A percentile compares a stretch with the other conserved stretches of the same genome.
These are phyloP conservation scores for Neotoxoptera formosana DNA, from an alignment of 1,140 invertebrate genomes.

Conservation along the genomic window DNA sequence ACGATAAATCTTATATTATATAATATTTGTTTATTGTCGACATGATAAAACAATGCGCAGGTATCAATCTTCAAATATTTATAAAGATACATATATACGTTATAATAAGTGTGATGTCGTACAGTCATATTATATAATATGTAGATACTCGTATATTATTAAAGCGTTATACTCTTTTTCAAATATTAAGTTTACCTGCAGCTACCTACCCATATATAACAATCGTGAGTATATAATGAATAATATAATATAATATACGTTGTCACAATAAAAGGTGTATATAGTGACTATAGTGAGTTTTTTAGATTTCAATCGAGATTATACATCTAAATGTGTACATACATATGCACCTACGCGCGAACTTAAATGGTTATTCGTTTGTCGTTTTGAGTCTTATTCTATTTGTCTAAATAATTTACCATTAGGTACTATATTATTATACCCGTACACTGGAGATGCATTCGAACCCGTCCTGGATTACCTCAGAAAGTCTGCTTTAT, in stretches of 20 bases:
- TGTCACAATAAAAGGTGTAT: neutral
- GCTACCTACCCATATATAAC: neutral
- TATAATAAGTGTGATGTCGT: too few species aligned
- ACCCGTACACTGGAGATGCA: neutral
- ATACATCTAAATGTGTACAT: neutral
- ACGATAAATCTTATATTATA: too few species aligned
- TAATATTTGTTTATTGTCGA: too few species aligned
- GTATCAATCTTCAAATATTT: too few species aligned
- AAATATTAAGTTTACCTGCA: neutral
- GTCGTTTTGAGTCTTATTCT: constrained; percentile 9
- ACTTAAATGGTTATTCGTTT: neutral
- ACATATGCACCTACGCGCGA: neutral
- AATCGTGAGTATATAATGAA: neutral
- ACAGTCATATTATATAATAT: neutral
- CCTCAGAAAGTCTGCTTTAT: neutral
- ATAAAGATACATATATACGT: neutral
- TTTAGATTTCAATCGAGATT: constrained; percentile 7
- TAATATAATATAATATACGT: neutral
- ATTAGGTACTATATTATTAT: too few species aligned
- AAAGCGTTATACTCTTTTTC: neutral
- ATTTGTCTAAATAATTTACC: neutral
- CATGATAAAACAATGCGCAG: too few species aligned
- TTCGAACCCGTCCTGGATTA: neutral
- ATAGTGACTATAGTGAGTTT: neutral
- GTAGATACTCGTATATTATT: neutral